phyloP scores from a whole-genome alignment of 2,113 vertebrate species.

The Oophaga pumilio region DNA sequence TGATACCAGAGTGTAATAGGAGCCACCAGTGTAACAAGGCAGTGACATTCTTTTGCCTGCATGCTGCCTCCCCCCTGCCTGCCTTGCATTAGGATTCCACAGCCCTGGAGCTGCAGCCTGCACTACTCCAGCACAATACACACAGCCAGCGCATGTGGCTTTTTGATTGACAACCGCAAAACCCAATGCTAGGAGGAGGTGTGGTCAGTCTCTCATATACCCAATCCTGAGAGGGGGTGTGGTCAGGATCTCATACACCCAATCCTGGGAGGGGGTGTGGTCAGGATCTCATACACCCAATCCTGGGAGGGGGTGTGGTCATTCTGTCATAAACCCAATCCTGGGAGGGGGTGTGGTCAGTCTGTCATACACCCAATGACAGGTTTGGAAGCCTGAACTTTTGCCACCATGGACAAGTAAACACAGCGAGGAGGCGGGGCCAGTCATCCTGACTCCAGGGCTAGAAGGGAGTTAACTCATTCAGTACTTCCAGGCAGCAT shows the following conservation, averaged over 20 bases:
- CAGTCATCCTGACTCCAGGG: constrained; percentile 70
- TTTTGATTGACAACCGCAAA: constrained; percentile 45
- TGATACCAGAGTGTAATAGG: no score
- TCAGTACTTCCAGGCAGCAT: constrained; percentile 40
- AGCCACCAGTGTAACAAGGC: no score
- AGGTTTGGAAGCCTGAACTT: constrained; percentile 74
- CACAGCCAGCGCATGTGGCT: neutral
- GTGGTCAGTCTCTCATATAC: constrained; percentile 58
- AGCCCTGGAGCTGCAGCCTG: constrained; percentile 1
- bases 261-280: neutral
- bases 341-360: constrained; percentile 47
- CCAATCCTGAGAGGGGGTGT: constrained; percentile 79
- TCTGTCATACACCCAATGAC: constrained; percentile 71
- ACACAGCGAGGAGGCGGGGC: constrained; percentile 73
- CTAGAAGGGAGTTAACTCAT: constrained; percentile 71
- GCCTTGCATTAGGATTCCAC: neutral
- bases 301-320: constrained; percentile 55
- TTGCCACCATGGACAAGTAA: constrained; percentile 79
- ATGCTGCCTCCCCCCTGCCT: neutral
- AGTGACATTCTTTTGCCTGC: no score
- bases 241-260: no score
- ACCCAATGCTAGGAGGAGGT: neutral
- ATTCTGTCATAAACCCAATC: constrained; percentile 60
- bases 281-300: constrained; percentile 70
- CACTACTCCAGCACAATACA: neutral